Conservation (phyloP, 2,888 invertebrate species). For the Drosophila melanosoma region DNA sequence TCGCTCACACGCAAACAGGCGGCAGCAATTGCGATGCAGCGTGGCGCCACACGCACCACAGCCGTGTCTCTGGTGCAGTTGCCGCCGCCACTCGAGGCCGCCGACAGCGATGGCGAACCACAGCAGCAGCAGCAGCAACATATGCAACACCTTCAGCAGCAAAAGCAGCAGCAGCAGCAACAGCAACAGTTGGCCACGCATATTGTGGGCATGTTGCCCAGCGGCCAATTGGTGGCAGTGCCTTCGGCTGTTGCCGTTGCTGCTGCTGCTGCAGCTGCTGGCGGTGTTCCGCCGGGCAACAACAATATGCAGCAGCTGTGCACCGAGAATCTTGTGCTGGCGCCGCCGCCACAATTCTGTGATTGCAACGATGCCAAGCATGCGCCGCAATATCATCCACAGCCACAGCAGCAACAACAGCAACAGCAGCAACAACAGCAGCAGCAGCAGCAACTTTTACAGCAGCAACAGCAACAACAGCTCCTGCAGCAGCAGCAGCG, state of each 20-base stretch:
- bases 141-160: conserved; percentile 44
- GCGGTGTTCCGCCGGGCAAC: conserved; percentile 64
- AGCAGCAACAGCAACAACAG: conserved; percentile 65
- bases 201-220: conserved; percentile 77
- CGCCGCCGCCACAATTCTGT: conserved; percentile 96
- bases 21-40: conserved; percentile 87
- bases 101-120: conserved; percentile 89
- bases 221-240: conserved; percentile 76
- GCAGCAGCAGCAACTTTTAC: conserved; percentile 58
- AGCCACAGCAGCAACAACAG: conserved; percentile 79
- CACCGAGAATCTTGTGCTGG: conserved; percentile 88
- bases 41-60: conserved; percentile 87
- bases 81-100: conserved; percentile 91
- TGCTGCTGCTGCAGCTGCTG: conserved; percentile 52
- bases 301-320: conserved; percentile 78
- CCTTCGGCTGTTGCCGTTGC: conserved; percentile 74
- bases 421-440: conserved; percentile 64
- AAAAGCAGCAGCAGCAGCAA: conserved; percentile 58
- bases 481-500: conserved; percentile 67
- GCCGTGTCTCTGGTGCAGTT: conserved; percentile 92
- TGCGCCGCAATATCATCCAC: conserved; percentile 73
- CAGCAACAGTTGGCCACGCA: conserved; percentile 74
- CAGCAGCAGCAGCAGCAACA: conserved; percentile 34
- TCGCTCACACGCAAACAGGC: conserved; percentile 88
- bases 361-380: conserved; percentile 88